A percentile compares a stretch with the other conserved stretches of the same genome.
These are phyloP conservation scores for Pachypanchax playfairii DNA, from an alignment of 2,113 vertebrate genomes.

Conservation along the genomic window DNA sequence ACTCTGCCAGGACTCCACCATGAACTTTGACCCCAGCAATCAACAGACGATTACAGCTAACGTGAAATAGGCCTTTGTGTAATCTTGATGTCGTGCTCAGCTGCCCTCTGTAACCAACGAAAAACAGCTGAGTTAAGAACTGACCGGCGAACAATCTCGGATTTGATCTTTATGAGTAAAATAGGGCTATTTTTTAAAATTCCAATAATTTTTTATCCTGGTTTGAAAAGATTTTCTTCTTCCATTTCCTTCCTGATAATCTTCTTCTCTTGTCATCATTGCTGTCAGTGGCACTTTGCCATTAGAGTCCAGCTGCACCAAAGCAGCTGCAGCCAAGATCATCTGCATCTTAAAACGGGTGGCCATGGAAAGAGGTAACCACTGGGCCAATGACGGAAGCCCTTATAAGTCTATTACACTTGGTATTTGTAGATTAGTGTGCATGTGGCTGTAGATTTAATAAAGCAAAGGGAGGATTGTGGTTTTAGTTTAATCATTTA, in stretches of 20 bases:
- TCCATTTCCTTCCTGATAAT: conserved; percentile 36
- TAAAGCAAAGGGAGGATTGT: conserved; percentile 15
- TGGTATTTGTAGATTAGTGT: conserved; percentile 42
- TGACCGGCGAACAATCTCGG: conserved; percentile 22
- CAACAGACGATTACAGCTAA: conserved; percentile 56
- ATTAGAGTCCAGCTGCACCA: conserved; percentile 62
- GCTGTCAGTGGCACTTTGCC: conserved; percentile 53
- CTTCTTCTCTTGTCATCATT: conserved; percentile 28
- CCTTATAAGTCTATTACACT: conserved; percentile 53
- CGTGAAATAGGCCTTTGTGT: conserved; percentile 52
- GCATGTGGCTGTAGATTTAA: conserved; percentile 47
- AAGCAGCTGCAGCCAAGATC: conserved; percentile 57
- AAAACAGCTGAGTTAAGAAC: conserved; percentile 38
- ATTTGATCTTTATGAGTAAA: neutral
- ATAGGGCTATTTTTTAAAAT: conserved; percentile 1
- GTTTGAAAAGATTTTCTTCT: neutral
- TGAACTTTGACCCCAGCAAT: conserved; percentile 62
- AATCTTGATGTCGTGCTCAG: conserved; percentile 59
- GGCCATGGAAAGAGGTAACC: conserved; percentile 29
- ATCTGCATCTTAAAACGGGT: conserved; percentile 49
- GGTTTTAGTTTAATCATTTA: conserved; percentile 31
- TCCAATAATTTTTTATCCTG: conserved; percentile 14
- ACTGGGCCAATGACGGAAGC: conserved; percentile 41
- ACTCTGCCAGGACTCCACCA: conserved; percentile 29
- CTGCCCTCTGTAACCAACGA: conserved; percentile 35